Evolutionary conservation across 1,140 invertebrate species (phyloP).

Genomic region (Lasaia peninsularis): DNA sequence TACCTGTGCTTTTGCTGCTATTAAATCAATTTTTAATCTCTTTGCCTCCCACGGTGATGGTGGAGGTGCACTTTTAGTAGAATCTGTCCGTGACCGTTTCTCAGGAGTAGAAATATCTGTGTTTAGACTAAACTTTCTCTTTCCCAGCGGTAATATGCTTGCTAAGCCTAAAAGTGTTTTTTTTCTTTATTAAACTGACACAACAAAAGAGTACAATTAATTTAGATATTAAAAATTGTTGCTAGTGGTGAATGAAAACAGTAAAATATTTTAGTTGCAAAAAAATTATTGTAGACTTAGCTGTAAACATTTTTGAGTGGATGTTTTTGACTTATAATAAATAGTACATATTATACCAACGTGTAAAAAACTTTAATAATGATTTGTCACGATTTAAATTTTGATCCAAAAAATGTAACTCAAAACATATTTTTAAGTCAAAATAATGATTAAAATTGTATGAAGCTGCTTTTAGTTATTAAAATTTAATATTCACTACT

Average conservation of each 20-base stretch:
- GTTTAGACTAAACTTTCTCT: constrained; percentile 58
- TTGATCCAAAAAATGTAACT: no score
- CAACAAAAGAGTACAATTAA: neutral
- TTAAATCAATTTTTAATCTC: constrained; percentile 79
- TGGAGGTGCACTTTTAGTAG: constrained; percentile 32
- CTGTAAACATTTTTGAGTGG: no score
- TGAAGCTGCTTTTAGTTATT: no score
- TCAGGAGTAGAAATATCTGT: constrained; percentile 39
- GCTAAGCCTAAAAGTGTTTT: constrained; percentile 38
- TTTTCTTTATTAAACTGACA: constrained; percentile 1
- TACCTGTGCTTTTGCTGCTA: constrained; percentile 79
- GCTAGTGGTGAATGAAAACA: neutral
- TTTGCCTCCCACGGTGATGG: constrained; percentile 80
- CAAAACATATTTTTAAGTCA: no score
- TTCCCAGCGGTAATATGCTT: constrained; percentile 48
- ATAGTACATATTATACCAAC: no score
- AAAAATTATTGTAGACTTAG: no score
- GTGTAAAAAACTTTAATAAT: no score
- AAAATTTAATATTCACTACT: no score
- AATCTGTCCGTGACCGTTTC: constrained; percentile 48
- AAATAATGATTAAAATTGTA: neutral
- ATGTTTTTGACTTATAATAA: no score
- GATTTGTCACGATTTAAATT: no score
- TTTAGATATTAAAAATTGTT: no score
- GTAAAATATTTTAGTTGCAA: no score